phyloP scores from a whole-genome alignment of 2,888 invertebrate species.

The Synergus japonicus region DNA sequence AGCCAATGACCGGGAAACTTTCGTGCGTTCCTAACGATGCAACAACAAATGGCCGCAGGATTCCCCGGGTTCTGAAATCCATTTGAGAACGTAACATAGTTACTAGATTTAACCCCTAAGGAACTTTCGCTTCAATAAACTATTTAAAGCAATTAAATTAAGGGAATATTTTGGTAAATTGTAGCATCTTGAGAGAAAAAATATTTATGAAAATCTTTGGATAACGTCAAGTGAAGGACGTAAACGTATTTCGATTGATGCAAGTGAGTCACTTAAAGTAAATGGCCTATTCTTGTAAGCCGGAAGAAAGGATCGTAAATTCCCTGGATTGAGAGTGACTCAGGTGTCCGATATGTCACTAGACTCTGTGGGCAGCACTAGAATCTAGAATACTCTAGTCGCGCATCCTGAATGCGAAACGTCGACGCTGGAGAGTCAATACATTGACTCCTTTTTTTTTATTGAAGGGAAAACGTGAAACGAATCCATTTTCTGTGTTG shows the following conservation, averaged over 20 bases:
- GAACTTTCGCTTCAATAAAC: neutral
- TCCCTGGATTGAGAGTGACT: slow-evolving; percentile 66
- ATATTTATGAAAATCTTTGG: neutral
- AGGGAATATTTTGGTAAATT: neutral
- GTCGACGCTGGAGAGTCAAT: slow-evolving; percentile 50
- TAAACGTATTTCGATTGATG: slow-evolving; percentile 8
- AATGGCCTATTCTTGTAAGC: neutral
- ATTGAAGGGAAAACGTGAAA: slow-evolving; percentile 29
- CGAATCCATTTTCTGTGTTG: neutral
- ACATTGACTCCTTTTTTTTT: slow-evolving; percentile 51
- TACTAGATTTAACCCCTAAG: neutral
- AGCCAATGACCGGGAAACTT: slow-evolving; percentile 27
- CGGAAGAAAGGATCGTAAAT: slow-evolving; percentile 59
- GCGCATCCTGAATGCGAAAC: slow-evolving; percentile 61
- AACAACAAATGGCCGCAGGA: slow-evolving; percentile 25
- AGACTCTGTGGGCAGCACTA: slow-evolving; percentile 50
- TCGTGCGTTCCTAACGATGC: slow-evolving; percentile 8
- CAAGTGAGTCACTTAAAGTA: neutral
- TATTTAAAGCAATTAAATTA: neutral
- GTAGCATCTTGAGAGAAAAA: too few species aligned
- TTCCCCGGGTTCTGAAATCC: neutral
- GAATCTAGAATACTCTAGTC: slow-evolving; percentile 54
- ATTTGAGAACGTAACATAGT: slow-evolving; percentile 13
- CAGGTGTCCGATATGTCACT: slow-evolving; percentile 63
- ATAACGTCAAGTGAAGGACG: neutral